Base-by-base conservation (phyloP, 2,797 vertebrate species). In the Chelon labrosus region DNA sequence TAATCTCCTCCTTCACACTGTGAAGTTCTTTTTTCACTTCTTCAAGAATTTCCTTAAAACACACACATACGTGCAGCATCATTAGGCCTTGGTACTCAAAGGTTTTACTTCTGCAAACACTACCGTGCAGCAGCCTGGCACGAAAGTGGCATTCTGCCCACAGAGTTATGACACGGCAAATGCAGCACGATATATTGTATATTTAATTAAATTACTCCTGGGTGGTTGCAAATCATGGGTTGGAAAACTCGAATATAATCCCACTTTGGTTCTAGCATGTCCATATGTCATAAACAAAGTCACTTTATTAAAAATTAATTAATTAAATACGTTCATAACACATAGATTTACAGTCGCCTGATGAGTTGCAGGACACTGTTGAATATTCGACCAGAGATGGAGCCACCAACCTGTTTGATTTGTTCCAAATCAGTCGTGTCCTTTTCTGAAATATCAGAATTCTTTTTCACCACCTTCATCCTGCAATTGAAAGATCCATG, bases 1-100 rank as follows among this genome's bases (percentile, higher is more conserved):
- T 96, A 12, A 98, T 97, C 81, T 97, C 96, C 4, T 97, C 96
- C 81, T 97, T 98, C 56, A 97, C 81, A 75, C 95, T 96, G 77
- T 95, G 95, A 41, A 98, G 84, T 75, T 98, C 96, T 74, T 94
- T 95, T 79, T 94, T 94, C 80, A 97, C 87, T 83, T 96, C 96
- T 56, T 95, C 94, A 69, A 98, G 76, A 62, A 97, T 95, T 63
- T 97, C 96, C 96, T 97, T 75, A 19, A 74, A 70, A 76, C 54
- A 84, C 27, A 88, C 35, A 89, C 17, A 69, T 1, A 63, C 2
- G 46, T 17, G 5, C 8, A 65, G 25, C 1, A 49, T 2, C 0
- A 2, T 55, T 1, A 67, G 10, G 20, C 13, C 1, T 13, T 12
- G 12, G 1, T 22, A 37, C 31, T 38, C 38, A 60, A 54, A 63